phyloP scores from a whole-genome alignment of 1,140 invertebrate genomes.

The Reticulitermes speratus region DNA sequence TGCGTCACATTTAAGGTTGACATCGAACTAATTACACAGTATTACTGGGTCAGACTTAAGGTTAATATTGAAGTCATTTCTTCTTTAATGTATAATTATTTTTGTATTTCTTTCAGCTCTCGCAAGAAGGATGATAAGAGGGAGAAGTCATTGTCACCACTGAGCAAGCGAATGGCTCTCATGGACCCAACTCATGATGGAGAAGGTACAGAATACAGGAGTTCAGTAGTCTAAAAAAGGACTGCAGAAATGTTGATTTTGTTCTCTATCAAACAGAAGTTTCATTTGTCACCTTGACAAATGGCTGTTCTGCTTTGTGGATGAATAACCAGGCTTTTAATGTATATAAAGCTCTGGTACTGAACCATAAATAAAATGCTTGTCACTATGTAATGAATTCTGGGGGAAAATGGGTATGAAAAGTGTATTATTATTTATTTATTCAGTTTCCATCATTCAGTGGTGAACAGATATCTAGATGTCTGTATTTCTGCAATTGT shows the following conservation, averaged over 20 bases:
- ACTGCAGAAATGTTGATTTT: no score
- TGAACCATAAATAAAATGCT: neutral
- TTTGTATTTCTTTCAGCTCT: slow-evolving; percentile 36
- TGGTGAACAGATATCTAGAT: no score
- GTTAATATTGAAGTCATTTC: neutral
- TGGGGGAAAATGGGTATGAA: no score
- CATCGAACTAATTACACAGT: neutral
- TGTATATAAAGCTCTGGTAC: neutral
- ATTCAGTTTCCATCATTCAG: no score
- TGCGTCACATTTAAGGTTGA: neutral
- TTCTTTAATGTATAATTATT: neutral
- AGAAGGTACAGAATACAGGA: slow-evolving; percentile 23
- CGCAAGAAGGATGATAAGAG: slow-evolving; percentile 59
- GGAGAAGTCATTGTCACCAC: slow-evolving; percentile 69
- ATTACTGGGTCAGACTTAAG: neutral
- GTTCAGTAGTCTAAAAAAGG: neutral
- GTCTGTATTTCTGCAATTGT: no score
- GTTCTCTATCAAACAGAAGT: neutral
- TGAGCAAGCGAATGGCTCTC: slow-evolving; percentile 76
- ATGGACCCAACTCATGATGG: slow-evolving; percentile 51
- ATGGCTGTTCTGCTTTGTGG: no score
- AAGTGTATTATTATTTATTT: no score
- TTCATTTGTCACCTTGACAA: neutral
- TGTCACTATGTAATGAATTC: no score
- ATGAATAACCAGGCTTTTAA: no score